Percentiles rank a stretch among this genome's conserved stretches.
Evolutionary conservation across 2,888 invertebrate species (phyloP).

Genomic region (Corbicula japonica): DNA sequence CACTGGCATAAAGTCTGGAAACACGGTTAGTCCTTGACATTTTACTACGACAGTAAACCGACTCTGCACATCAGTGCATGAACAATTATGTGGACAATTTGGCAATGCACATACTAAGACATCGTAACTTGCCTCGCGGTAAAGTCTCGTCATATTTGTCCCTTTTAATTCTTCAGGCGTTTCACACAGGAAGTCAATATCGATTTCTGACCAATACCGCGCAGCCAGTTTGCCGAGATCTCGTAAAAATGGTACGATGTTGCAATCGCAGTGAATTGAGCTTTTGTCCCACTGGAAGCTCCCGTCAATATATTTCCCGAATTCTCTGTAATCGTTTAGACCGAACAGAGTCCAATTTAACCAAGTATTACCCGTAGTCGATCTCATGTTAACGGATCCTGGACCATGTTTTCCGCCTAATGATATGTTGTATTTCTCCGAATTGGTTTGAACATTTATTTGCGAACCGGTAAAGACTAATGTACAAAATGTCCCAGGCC

Average conservation of each 20-base stretch:
- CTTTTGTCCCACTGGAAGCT: background rate
- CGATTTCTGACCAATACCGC: background rate
- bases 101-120: background rate
- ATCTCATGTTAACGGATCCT: background rate
- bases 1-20: background rate
- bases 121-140: background rate
- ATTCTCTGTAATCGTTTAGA: background rate
- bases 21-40: background rate
- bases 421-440: background rate
- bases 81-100: background rate
- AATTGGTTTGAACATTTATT: background rate
- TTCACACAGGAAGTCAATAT: background rate
- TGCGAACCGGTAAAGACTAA: background rate
- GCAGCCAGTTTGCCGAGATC: background rate
- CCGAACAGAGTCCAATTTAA: background rate
- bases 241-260: background rate
- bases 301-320: background rate
- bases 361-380: background rate
- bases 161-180: background rate
- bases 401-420: background rate
- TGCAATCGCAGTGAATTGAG: background rate
- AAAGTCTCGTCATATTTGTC: background rate
- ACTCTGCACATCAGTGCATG: background rate
- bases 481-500: background rate
- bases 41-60: background rate